Conservation (phyloP, 2,797 vertebrate species). For the Sebastes iracundus region DNA sequence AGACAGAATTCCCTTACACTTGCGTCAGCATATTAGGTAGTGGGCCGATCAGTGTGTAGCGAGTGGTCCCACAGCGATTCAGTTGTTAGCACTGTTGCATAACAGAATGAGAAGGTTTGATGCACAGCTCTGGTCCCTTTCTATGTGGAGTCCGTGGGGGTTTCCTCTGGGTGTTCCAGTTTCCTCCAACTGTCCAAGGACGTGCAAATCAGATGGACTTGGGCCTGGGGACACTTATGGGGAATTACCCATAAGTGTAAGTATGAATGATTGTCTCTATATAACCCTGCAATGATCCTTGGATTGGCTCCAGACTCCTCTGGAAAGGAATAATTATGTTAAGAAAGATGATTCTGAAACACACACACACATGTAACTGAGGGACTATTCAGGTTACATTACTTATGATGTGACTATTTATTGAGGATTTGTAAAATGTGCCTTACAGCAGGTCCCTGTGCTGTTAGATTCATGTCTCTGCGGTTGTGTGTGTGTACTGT, state of each 20-base stretch:
- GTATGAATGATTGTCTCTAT: constrained; percentile 37
- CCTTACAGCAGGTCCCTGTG: constrained; percentile 9
- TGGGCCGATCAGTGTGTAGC: neutral
- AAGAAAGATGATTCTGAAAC: constrained; percentile 3
- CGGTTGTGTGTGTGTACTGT: constrained; percentile 32
- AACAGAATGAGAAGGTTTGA: constrained; percentile 27
- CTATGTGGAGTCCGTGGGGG: neutral
- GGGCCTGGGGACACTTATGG: neutral
- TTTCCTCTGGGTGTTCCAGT: constrained; percentile 37
- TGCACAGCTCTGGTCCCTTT: neutral
- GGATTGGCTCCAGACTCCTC: neutral
- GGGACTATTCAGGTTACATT: constrained; percentile 2
- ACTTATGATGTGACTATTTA: neutral
- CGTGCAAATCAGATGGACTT: constrained; percentile 34
- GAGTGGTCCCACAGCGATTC: constrained; percentile 13
- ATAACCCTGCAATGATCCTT: constrained; percentile 11
- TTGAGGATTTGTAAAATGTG: constrained; percentile 22
- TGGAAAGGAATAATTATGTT: neutral
- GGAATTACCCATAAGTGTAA: constrained; percentile 19
- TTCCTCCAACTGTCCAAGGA: constrained; percentile 35
- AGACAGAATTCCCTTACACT: constrained; percentile 17
- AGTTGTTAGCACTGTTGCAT: constrained; percentile 17
- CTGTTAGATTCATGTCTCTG: constrained; percentile 42
- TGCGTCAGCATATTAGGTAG: constrained; percentile 12
- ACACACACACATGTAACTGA: neutral